A percentile compares a stretch with the other conserved stretches of the same genome.
phyloP scores from a whole-genome alignment of 2,888 invertebrate species.

The Tachystola acroxantha region DNA sequence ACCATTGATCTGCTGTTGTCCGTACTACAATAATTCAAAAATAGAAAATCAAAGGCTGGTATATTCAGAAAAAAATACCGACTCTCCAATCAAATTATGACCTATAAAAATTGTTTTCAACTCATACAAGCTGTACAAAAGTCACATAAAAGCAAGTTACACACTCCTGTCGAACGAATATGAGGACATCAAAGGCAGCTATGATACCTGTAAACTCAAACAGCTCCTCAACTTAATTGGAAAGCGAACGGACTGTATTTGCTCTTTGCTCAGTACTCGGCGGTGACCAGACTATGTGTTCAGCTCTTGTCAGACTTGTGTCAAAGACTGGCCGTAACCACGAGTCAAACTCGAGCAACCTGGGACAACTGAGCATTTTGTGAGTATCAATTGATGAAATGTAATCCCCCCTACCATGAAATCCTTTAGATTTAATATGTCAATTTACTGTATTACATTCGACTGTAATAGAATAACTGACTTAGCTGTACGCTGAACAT shows the following conservation, averaged over 20 bases:
- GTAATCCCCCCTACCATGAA: neutral
- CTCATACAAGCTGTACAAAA: constrained; percentile 14
- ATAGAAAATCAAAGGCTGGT: no score
- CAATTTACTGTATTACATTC: no score
- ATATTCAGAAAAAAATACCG: no score
- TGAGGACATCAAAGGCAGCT: constrained; percentile 61
- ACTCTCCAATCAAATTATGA: no score
- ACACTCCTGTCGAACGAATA: constrained; percentile 37
- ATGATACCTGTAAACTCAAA: constrained; percentile 57
- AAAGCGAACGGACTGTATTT: constrained; percentile 64
- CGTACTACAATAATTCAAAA: no score
- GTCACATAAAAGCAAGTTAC: constrained; percentile 37
- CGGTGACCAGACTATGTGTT: constrained; percentile 55
- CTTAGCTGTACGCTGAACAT: no score
- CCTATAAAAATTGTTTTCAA: no score
- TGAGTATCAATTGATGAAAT: neutral
- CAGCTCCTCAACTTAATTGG: constrained; percentile 62
- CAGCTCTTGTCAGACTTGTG: constrained; percentile 54
- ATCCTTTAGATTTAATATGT: no score
- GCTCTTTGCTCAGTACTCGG: constrained; percentile 42
- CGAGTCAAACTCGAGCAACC: neutral
- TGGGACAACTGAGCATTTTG: neutral
- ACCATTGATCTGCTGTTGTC: no score
- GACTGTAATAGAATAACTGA: no score
- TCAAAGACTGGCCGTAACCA: constrained; percentile 1